Evolutionary conservation across 2,797 vertebrate species (phyloP).

Genomic region (Xiphophorus birchmanni): DNA sequence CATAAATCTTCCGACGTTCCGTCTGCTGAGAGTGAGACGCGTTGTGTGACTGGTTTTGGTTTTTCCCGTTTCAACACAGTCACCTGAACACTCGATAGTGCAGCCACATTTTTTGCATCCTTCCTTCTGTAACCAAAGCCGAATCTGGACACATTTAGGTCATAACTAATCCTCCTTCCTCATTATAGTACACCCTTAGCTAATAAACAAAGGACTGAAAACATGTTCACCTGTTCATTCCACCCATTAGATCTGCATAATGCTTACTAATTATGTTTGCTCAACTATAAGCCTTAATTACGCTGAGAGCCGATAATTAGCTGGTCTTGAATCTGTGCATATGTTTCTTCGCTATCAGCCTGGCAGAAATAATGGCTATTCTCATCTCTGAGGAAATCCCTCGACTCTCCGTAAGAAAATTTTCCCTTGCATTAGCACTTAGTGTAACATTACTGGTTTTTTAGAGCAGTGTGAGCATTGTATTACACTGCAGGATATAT

Average conservation of each 20-base stretch:
- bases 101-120: neutral
- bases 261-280: constrained; percentile 84
- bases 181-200: constrained; percentile 77
- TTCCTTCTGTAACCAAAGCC: constrained; percentile 42
- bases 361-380: constrained; percentile 65
- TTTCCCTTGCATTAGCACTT: constrained; percentile 36
- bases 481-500: neutral
- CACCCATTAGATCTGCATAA: constrained; percentile 77
- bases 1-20: constrained; percentile 30
- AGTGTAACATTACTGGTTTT: constrained; percentile 20
- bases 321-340: constrained; percentile 67
- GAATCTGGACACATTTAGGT: constrained; percentile 78
- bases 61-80: constrained; percentile 16
- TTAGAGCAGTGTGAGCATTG: constrained; percentile 12
- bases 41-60: constrained; percentile 11
- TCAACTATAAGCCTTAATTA: constrained; percentile 84
- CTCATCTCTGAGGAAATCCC: constrained; percentile 54
- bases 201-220: constrained; percentile 77
- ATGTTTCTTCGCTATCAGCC: constrained; percentile 65
- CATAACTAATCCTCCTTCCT: constrained; percentile 79
- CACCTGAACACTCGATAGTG: constrained; percentile 38
- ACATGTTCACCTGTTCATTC: constrained; percentile 80
- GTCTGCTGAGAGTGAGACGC: constrained; percentile 4
- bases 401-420: constrained; percentile 29
- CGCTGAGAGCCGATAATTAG: constrained; percentile 79